A percentile compares a stretch with the other conserved stretches of the same genome.
Conservation (phyloP, 1,140 invertebrate genomes). For the Drosophila hydei region DNA sequence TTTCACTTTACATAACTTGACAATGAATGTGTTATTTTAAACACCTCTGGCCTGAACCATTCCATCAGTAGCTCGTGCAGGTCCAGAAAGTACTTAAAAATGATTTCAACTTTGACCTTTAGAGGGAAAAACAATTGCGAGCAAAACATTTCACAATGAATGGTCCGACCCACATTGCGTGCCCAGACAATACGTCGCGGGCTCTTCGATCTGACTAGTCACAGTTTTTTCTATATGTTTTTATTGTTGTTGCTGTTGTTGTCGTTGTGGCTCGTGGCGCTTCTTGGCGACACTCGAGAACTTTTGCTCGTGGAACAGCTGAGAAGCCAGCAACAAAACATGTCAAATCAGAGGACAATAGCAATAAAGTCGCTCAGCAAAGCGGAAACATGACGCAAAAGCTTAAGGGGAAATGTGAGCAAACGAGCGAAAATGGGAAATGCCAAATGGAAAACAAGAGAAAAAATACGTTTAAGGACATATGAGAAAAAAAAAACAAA, state of each 20-base stretch:
- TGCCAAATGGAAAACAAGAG: conserved; percentile 1
- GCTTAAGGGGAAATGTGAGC: conserved; percentile 17
- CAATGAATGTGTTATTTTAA: too few species aligned
- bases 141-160: conserved; percentile 37
- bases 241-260: conserved; percentile 18
- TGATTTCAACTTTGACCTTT: conserved; percentile 63
- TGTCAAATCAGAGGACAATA: conserved; percentile 38
- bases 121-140: conserved; percentile 33
- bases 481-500: not conserved
- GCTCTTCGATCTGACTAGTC: conserved; percentile 36
- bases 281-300: conserved; percentile 28
- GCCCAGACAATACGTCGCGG: conserved; percentile 66
- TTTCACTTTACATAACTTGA: too few species aligned
- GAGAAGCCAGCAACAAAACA: conserved; percentile 12
- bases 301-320: conserved; percentile 23
- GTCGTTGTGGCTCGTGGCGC: conserved; percentile 18
- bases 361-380: conserved; percentile 29
- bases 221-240: conserved; percentile 17
- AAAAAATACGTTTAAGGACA: conserved; percentile 13
- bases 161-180: conserved; percentile 45
- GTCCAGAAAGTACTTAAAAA: not conserved
- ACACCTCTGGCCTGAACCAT: too few species aligned
- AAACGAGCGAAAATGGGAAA: conserved; percentile 8
- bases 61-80: not conserved
- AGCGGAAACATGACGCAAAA: conserved; percentile 24